These are phyloP conservation scores for Pseudorasbora parva DNA, from an alignment of 2,113 vertebrate species.

Conservation along the genomic window DNA sequence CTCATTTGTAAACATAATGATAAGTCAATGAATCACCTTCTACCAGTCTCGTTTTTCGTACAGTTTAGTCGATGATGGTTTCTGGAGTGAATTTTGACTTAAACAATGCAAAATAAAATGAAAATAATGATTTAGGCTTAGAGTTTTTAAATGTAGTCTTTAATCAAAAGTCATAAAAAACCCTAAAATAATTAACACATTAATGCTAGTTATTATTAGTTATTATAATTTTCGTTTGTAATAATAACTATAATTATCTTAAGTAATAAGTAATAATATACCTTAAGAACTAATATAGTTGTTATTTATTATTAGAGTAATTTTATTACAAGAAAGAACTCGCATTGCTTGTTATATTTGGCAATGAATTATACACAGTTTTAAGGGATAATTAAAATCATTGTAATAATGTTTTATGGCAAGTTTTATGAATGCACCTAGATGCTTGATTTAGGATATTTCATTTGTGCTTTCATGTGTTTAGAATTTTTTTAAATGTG, in stretches of 20 bases:
- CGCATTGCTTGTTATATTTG: background rate
- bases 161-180: background rate
- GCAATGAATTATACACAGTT: background rate
- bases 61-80: background rate
- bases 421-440: background rate
- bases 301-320: background rate
- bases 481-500: background rate
- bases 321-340: background rate
- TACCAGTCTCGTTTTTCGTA: background rate
- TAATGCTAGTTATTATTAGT: background rate
- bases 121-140: background rate
- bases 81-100: background rate
- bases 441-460: background rate
- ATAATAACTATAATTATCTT: background rate
- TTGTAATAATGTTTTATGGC: background rate
- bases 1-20: slow-evolving; percentile 51
- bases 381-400: background rate
- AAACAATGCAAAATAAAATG: background rate
- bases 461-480: background rate
- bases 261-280: no score
- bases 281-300: background rate
- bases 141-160: background rate
- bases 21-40: slow-evolving; percentile 51
- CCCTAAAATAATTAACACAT: background rate
- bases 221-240: no score